Evolutionary conservation across 2,113 vertebrate genomes (phyloP), one percentile per base, ranked within the genome.

Genomic region (Vombatus ursinus): DNA sequence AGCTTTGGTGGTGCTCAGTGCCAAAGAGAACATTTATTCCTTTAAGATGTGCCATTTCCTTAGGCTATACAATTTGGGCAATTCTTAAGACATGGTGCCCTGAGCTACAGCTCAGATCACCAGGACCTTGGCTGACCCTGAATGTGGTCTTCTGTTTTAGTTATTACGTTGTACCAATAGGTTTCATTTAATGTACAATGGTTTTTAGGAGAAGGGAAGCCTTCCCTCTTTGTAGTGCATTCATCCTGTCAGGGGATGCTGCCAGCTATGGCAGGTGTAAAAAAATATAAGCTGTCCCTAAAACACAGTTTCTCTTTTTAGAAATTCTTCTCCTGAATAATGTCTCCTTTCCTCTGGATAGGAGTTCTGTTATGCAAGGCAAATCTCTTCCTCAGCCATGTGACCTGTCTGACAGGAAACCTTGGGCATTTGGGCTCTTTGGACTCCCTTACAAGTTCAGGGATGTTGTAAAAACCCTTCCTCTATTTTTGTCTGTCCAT

Each of bases 401-500:
- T 57, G 50, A 93, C 54, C 52, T 48, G 92, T 94, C 51, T n/a
- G 44, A 91, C n/a, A 93, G 50, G 52, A 57, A 94, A 95, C 44
- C 51, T 90, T 52, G 92, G 51, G 22, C 90, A 37, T 9, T 2
- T 28, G 7, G 31, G 92, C 89, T 94, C 52, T 44, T 92, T 77
- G 31, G 49, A 91, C 89, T 94, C 52, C 51, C 48, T 92, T 61
- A 57, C 50, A 89, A 53, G 54, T 94, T 91, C 91, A 95, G 48
- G 51, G 93, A 61, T 84, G 23, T 57, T 16, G 47, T 77, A 92
- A 91, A 28, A 19, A 52, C 25, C 77, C 50, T 91, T 84, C 94
- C n/a, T n/a, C 49, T 93, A 48, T 93, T 90, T 61, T 92, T 94
- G 52, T 52, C 90, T 95, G 37, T 91, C 89, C 91, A 53, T 25